Evolutionary conservation across 2,797 vertebrate genomes (phyloP).

Genomic region (Anguilla obscura): DNA sequence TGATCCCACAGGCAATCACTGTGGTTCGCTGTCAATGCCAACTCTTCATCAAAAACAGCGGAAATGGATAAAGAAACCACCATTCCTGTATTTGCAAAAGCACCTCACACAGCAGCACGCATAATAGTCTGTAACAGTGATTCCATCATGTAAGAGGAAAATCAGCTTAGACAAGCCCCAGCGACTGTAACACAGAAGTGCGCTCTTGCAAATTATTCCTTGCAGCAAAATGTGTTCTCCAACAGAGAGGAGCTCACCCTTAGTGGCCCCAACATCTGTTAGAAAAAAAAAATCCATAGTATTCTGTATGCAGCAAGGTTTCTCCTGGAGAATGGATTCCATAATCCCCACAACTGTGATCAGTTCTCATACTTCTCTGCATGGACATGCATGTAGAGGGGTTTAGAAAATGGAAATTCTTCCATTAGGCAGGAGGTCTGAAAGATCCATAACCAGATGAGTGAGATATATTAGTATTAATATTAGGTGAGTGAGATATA

Average conservation of each 20-base stretch:
- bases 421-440: background rate
- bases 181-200: background rate
- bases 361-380: background rate
- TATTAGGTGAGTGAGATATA: too few species aligned
- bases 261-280: background rate
- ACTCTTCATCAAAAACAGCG: background rate
- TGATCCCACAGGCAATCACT: background rate
- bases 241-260: background rate
- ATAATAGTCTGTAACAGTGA: background rate
- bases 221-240: background rate
- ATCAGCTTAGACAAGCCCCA: background rate
- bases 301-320: background rate
- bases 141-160: background rate
- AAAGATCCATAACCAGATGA: background rate
- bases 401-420: background rate
- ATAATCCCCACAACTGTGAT: background rate
- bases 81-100: background rate
- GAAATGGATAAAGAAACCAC: background rate
- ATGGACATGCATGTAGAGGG: background rate
- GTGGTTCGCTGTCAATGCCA: background rate
- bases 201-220: background rate
- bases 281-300: background rate
- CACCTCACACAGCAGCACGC: background rate
- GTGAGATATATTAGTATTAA: background rate
- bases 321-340: background rate